Evolutionary conservation across 2,888 invertebrate species (phyloP), one percentile per base, ranked within the genome.

Genomic region (Apodemia zela): DNA sequence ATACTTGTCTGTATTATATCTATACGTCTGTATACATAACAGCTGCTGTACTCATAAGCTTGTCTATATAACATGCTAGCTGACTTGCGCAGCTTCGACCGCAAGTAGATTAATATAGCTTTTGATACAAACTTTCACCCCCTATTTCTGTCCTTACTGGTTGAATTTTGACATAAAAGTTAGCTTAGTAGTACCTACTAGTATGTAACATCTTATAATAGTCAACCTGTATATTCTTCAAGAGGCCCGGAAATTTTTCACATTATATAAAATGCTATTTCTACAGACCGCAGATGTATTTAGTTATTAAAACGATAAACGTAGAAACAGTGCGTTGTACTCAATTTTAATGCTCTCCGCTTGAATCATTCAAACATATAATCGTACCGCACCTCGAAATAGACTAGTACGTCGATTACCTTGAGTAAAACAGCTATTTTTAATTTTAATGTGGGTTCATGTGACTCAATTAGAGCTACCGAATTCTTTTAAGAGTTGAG

Each of bases 391-490:
- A 33, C 58, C 65, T 69, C 63, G 64, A 70, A 70, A 70, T 69
- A 69, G 69, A 65, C 65, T 65, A 68, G 65, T 66, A 69, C 68
- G 69, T 68, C 66, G 68, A 69, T 72, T 67, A 69, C 72, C 72
- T 72, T 71, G 71, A 69, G 67, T 72, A 69, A 70, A 68, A 72
- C 67, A 63, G 67, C 68, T 72, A 72, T 72, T 72, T 72, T 72
- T 72, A 63, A 63, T 60, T 60, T 57, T 59, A 70, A 65, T 68
- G 69, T 63, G 68, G 66, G 71, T 71, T 70, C 73, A 72, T 64
- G 67, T 69, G 68, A 71, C 68, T 66, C 69, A 61, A 63, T 62
- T 57, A 59, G 33, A 60, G 54, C 54, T 29, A 54, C 25, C 29
- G 15, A 57, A 57, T 29, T 57, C 54, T 57, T 57, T 15, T 57